Base-by-base conservation (phyloP, 2,797 vertebrate species). In the Sciaenops ocellatus region DNA sequence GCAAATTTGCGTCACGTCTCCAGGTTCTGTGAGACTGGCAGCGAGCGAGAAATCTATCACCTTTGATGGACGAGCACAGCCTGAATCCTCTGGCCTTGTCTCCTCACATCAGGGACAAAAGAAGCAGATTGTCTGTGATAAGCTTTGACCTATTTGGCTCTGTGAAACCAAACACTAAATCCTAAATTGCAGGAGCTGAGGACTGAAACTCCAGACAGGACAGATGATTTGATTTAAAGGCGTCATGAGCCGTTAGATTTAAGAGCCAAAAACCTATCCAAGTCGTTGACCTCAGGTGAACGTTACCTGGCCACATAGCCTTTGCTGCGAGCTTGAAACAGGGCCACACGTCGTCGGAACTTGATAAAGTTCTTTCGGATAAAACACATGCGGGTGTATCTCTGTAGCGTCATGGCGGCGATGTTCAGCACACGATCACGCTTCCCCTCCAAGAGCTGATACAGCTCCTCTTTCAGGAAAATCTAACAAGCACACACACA, bases 391-490 rank as follows among this genome's bases (percentile, higher is more conserved):
- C 97, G 97, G 0, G 95, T 84, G 46, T 95, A 96, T 83, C 96
- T 96, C 94, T 99, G 98, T 71, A 99, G 94, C 0, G 96, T 97
- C 73, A 96, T 87, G 0, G 97, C 97, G 0, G 98, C 98, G 41
- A 97, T 83, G 83, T 96, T 94, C 52, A 97, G 93, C 71, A 98
- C 89, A 0, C 96, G 95, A 81, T 97, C 95, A 0, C 96, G 91
- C 89, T 98, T 98, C 85, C 95, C 96, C 91, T 99, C 98, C 95
- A 99, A 79, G 0, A 96, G 90, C 93, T 98, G 98, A 90, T 98
- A 96, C 50, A 99, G 80, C 48, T 97, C 96, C 75, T 99, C 98
- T 86, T 97, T 98, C 62, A 99, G 92, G 90, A 99, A 99, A 73
- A 99, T 96, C 98, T 99, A 84, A 66, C 28, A 73, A 26, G 80